Percentiles rank a stretch among this genome's conserved stretches.
Evolutionary conservation across 2,888 invertebrate species (phyloP).

Genomic region (Hoplodrina blanda): DNA sequence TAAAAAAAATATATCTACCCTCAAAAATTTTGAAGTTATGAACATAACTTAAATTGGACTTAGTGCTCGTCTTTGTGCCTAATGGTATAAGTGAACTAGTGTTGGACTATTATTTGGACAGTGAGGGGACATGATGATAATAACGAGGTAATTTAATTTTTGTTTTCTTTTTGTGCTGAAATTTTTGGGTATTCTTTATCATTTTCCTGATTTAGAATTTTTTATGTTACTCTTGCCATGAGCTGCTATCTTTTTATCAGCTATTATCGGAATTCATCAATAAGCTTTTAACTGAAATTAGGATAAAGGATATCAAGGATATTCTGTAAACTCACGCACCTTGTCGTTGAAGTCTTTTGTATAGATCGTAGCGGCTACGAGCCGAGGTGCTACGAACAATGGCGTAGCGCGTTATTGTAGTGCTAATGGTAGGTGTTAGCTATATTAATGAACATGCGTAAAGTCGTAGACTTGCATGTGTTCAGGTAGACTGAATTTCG

Average conservation of each 20-base stretch:
- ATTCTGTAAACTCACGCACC: slow-evolving; percentile 1
- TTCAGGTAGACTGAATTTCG: not conserved
- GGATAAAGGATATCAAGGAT: not conserved
- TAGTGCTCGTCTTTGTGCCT: slow-evolving; percentile 77
- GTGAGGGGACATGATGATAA: slow-evolving; percentile 75
- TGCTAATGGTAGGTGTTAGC: slow-evolving; percentile 22
- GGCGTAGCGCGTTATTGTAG: slow-evolving; percentile 61
- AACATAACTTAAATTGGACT: slow-evolving; percentile 67
- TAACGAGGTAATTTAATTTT: slow-evolving; percentile 74
- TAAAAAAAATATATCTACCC: slow-evolving; percentile 33
- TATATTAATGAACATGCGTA: slow-evolving; percentile 23
- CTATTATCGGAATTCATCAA: not conserved
- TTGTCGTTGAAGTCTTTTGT: slow-evolving; percentile 72
- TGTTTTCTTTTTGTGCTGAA: not conserved
- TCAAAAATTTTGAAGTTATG: slow-evolving; percentile 60
- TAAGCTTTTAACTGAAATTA: not conserved
- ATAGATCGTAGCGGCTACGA: slow-evolving; percentile 71
- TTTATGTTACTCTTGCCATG: not conserved
- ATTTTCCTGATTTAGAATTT: not conserved
- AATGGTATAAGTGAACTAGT: slow-evolving; percentile 80
- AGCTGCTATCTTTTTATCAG: not conserved
- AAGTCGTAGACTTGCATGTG: slow-evolving; percentile 4
- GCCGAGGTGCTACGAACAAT: slow-evolving; percentile 62
- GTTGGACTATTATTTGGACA: slow-evolving; percentile 72
- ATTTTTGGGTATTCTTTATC: not conserved